Evolutionary conservation across 2,888 invertebrate species (phyloP).

Genomic region (Aromia moschata): DNA sequence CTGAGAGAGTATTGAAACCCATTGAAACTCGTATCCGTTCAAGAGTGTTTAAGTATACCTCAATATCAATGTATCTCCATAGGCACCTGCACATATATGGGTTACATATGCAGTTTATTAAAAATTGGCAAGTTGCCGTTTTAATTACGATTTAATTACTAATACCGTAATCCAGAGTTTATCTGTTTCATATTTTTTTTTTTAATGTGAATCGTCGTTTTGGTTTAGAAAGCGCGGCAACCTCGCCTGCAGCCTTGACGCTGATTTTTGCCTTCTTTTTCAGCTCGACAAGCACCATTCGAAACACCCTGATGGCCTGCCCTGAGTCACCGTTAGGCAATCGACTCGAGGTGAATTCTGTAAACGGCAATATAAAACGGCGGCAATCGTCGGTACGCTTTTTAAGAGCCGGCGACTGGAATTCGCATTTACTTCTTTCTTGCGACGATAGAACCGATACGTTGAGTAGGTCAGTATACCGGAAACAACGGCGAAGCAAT

Average conservation of each 20-base stretch:
- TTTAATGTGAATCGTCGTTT: background rate
- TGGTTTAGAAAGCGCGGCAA: background rate
- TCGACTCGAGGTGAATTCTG: background rate
- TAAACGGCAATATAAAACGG: background rate
- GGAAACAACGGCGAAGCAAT: background rate
- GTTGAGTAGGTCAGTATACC: constrained; percentile 25
- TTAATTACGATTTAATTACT: too few relatives aligned
- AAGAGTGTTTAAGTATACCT: too few relatives aligned
- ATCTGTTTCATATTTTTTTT: background rate
- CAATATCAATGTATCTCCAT: too few relatives aligned
- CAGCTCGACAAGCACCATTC: background rate
- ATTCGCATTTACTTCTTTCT: background rate
- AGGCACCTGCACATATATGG: too few relatives aligned
- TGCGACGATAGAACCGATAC: background rate
- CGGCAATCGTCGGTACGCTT: background rate
- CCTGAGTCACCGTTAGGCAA: background rate
- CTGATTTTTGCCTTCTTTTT: background rate
- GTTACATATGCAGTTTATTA: too few relatives aligned
- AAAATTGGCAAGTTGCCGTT: too few relatives aligned
- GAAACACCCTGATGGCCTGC: background rate
- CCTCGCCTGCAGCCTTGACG: background rate
- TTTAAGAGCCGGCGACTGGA: background rate
- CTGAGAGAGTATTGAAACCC: too few relatives aligned
- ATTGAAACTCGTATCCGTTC: too few relatives aligned
- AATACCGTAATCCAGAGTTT: too few relatives aligned